These are phyloP conservation scores for Paracyprichromis sp. DNA, from an alignment of 2,113 vertebrate genomes.

Conservation along the genomic window DNA sequence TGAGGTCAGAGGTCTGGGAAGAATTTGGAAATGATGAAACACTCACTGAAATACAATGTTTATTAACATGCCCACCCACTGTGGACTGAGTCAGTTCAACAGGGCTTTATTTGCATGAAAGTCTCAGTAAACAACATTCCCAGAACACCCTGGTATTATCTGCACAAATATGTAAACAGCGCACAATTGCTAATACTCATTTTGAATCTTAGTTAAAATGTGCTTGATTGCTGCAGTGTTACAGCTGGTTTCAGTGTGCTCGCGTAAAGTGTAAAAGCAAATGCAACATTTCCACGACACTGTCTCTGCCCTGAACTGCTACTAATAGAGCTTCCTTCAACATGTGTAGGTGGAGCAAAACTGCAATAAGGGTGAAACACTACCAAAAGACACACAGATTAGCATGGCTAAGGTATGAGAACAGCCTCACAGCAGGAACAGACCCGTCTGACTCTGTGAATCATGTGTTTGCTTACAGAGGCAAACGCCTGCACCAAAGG, in stretches of 20 bases:
- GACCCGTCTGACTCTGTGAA: background rate
- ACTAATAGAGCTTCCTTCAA: constrained; percentile 7
- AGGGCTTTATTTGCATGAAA: background rate
- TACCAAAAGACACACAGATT: constrained; percentile 3
- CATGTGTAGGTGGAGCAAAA: constrained; percentile 34
- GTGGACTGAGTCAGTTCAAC: background rate
- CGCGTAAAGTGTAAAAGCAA: background rate
- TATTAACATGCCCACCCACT: background rate
- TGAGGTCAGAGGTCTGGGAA: constrained; percentile 31
- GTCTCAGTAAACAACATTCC: background rate
- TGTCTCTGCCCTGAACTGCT: background rate
- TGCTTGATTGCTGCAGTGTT: background rate
- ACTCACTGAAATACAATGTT: constrained; percentile 33
- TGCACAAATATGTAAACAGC: background rate
- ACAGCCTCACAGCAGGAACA: background rate
- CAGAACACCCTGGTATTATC: background rate
- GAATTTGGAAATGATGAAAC: constrained; percentile 52
- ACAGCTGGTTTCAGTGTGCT: background rate
- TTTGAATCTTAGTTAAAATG: background rate
- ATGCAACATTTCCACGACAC: background rate
- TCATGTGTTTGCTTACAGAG: constrained; percentile 16
- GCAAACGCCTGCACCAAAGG: background rate
- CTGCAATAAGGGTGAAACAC: constrained; percentile 37
- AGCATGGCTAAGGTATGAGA: background rate
- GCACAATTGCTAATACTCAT: background rate